A percentile compares a stretch with the other conserved stretches of the same genome.
Conservation (phyloP, 2,888 invertebrate species). For the Eurois occulta region DNA sequence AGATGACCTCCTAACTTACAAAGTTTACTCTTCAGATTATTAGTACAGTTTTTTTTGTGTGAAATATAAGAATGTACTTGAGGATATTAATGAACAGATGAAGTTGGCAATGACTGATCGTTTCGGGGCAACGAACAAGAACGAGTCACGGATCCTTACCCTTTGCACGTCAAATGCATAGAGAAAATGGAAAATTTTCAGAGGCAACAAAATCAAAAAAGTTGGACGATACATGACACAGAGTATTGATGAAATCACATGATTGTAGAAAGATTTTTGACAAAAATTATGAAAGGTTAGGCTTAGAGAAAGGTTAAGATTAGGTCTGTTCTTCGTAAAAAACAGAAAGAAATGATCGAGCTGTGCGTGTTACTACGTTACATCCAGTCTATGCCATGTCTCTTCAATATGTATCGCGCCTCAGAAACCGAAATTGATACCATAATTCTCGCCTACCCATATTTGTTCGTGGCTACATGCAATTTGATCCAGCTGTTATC, state of each 20-base stretch:
- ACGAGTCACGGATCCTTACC: conserved; percentile 18
- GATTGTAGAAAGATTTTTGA: no score
- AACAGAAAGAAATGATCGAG: background rate
- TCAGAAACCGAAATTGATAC: background rate
- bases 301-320: no score
- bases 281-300: no score
- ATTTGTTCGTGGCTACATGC: conserved; percentile 7
- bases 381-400: no score
- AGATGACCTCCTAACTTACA: background rate
- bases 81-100: conserved; percentile 8
- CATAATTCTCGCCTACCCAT: background rate
- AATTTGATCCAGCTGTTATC: conserved; percentile 28
- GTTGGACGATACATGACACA: background rate
- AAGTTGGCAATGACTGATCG: conserved; percentile 18
- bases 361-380: background rate
- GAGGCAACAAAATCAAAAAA: no score
- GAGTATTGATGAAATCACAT: background rate
- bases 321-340: no score
- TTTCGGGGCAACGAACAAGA: conserved; percentile 4
- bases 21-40: background rate
- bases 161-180: background rate
- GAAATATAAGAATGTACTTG: background rate
- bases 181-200: background rate
- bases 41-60: background rate
- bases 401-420: no score